Evolutionary conservation across 2,888 invertebrate species (phyloP), one percentile per base, ranked within the genome.

Genomic region (Clusia tigrina): DNA sequence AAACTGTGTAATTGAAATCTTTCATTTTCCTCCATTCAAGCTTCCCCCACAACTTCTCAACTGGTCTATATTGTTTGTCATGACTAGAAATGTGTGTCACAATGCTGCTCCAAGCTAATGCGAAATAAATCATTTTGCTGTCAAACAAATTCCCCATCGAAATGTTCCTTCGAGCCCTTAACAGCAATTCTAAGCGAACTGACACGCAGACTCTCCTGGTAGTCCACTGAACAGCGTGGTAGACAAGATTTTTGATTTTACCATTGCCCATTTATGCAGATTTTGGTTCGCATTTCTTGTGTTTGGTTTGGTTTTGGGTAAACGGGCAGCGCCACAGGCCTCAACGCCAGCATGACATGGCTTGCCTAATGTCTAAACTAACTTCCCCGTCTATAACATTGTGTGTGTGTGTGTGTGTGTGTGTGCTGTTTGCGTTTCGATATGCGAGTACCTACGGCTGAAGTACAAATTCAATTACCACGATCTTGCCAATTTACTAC

Each of bases 381-480:
- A 6, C 12, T 32, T 32, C 6, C 32, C 12, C 32, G 12, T 9
- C 32, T 6, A 6, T 32, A 12, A 32, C 32, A 32, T 6, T 32
- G 12, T 32, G 32, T 32, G 32, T 32, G 32, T 32, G 32, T 9
- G 32, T 12, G 24, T 26, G 12, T n/a, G n/a, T n/a, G n/a, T n/a
- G n/a, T n/a, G n/a, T n/a, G n/a, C n/a, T n/a, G n/a, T n/a, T n/a
- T n/a, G n/a, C n/a, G n/a, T n/a, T n/a, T n/a, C n/a, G n/a, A n/a
- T n/a, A n/a, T n/a, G n/a, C n/a, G n/a, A n/a, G n/a, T 2, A 46
- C 32, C 52, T 53, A 25, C 32, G 55, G 24, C 25, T 25, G 42
- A 38, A 55, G 48, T 70, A 72, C 74, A 77, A 78, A 77, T 77
- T 78, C 78, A 78, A 77, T 77, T 77, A 77, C 74, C 73, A 74